phyloP scores from a whole-genome alignment of 2,797 vertebrate genomes.

The Hippopotamyrus pictus region DNA sequence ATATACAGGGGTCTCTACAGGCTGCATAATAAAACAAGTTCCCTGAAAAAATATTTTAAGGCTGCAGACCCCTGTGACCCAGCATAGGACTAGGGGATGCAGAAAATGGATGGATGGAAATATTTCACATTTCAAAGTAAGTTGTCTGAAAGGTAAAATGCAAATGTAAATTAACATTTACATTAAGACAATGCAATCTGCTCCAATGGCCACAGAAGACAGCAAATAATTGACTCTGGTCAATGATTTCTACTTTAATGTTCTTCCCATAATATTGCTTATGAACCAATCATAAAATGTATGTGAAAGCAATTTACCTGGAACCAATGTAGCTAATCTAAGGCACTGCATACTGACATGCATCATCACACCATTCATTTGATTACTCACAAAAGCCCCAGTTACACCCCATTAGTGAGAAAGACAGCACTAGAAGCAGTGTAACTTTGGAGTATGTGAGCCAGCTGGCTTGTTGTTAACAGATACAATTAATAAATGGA shows the following conservation, averaged over 20 bases:
- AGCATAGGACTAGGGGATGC: not conserved
- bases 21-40: not conserved
- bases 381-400: not conserved
- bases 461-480: not conserved
- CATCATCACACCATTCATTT: slow-evolving; percentile 20
- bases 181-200: not conserved
- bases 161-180: not conserved
- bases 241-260: not conserved
- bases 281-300: not conserved
- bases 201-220: not conserved
- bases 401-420: not conserved
- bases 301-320: not conserved
- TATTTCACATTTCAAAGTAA: not conserved
- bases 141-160: not conserved
- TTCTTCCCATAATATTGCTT: not conserved
- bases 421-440: not conserved
- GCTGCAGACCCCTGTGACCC: not conserved
- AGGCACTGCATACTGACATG: slow-evolving; percentile 29
- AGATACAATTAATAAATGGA: not conserved
- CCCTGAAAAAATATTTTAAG: not conserved
- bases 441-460: not conserved
- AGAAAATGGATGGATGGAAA: not conserved
- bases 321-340: not conserved
- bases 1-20: not conserved
- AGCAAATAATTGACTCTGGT: not conserved